A percentile compares a stretch with the other conserved stretches of the same genome.
Conservation (phyloP, 2,113 vertebrate species). For the Mormoops blainvillei region DNA sequence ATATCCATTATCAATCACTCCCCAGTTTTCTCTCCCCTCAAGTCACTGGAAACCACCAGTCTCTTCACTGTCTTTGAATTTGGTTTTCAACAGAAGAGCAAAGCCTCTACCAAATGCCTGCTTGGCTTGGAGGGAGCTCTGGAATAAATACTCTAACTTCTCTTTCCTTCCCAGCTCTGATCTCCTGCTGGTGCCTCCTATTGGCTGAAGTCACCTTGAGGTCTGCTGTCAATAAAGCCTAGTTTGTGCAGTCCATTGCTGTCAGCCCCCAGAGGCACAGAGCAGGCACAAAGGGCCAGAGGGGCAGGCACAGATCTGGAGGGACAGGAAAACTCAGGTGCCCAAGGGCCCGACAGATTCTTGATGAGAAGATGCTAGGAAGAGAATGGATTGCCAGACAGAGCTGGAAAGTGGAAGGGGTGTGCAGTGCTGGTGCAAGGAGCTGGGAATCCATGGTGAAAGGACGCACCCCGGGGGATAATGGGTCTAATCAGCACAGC, state of each 20-base stretch:
- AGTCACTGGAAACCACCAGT: background rate
- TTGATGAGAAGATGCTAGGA: background rate
- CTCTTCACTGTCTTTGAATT: background rate
- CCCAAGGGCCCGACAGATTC: background rate
- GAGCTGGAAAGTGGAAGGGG: background rate
- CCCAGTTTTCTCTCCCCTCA: background rate
- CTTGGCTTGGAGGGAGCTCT: background rate
- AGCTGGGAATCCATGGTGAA: background rate
- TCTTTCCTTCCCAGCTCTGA: background rate
- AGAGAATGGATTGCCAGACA: background rate
- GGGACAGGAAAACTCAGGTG: background rate
- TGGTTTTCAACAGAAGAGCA: background rate
- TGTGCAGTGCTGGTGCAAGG: background rate
- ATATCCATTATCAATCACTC: conserved; percentile 3
- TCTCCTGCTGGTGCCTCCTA: background rate
- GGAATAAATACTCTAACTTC: conserved; percentile 2
- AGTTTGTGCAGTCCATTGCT: background rate
- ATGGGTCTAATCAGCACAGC: background rate
- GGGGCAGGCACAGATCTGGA: no score
- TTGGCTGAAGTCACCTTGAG: background rate
- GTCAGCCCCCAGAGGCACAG: background rate
- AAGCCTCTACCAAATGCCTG: conserved; percentile 13
- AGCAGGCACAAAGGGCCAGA: no score
- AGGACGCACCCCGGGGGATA: background rate
- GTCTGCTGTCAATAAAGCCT: background rate